A percentile compares a stretch with the other conserved stretches of the same genome.
These are phyloP conservation scores for Taenioides sp. DNA, from an alignment of 2,797 vertebrate species.

Conservation along the genomic window DNA sequence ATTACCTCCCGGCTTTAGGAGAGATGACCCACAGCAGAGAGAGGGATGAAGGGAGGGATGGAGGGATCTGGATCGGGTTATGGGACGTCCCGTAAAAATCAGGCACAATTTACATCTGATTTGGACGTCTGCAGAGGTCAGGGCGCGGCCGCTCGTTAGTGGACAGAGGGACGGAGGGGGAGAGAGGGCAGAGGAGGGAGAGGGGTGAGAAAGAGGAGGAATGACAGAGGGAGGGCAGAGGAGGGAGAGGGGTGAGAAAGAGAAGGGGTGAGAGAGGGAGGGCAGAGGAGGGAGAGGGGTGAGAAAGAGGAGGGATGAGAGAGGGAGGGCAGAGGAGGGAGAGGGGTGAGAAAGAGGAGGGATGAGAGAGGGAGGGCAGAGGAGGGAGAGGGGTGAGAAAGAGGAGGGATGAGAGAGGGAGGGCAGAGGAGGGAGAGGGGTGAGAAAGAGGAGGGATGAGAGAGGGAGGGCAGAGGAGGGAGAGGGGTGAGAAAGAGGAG, in stretches of 20 bases:
- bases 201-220: slow-evolving; percentile 1
- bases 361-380: no score
- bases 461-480: no score
- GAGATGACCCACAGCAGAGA: slow-evolving; percentile 69
- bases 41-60: slow-evolving; percentile 58
- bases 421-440: no score
- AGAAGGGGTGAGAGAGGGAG: no score
- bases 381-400: slow-evolving; percentile 23
- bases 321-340: no score
- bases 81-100: slow-evolving; percentile 75
- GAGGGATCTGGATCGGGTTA: slow-evolving; percentile 87
- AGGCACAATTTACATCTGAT: slow-evolving; percentile 80
- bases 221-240: no score
- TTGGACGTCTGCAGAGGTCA: slow-evolving; percentile 77
- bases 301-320: no score
- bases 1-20: slow-evolving; percentile 82
- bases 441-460: no score
- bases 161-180: slow-evolving; percentile 38
- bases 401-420: slow-evolving; percentile 28
- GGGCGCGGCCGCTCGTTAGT: slow-evolving; percentile 66
- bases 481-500: no score
- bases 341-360: no score
- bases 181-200: slow-evolving; percentile 12
- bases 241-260: no score
- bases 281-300: no score